Evolutionary conservation across 2,113 vertebrate species (phyloP), one percentile per base, ranked within the genome.

Genomic region (Sebastes schlegelii): DNA sequence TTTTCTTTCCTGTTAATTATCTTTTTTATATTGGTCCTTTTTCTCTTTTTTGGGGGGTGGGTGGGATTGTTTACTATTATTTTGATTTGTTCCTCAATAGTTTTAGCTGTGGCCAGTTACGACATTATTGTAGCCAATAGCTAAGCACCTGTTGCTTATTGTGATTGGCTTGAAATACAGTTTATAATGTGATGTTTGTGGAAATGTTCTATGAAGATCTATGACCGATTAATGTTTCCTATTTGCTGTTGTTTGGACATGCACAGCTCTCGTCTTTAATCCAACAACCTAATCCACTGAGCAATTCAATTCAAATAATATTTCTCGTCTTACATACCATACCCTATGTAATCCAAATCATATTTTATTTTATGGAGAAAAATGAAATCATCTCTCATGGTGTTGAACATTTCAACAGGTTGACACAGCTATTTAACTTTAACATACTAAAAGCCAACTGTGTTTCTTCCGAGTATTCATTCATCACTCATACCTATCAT

Each of bases 401-500:
- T 60, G 26, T 42, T 63, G 7, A 2, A 13, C 8, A 40, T 67
- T 48, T 65, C 4, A 58, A 65, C 19, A 48, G 0, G 45, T 9
- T 46, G 4, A 71, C 13, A 1, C 8, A 58, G 12, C 6, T 52
- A 55, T 55, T 55, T 49, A 34, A 51, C 49, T 34, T 34, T 34
- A 34, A 65, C 8, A 74, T n/a, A 19, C 13, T 52, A 62, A 77
- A 45, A 42, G 2, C 13, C 7, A 13, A n/a, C 26, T 21, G 23
- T 65, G 61, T 45, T 58, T 3, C 10, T 42, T 26, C n/a, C 46
- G 34, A n/a, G 34, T 3, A 34, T 8, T 23, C 55, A 69, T 40
- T 42, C 43, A 43, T 49, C 26, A 11, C 54, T 66, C 69, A 55
- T 69, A 66, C 40, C 34, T 43, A 43, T 54, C 14, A 72, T 82